Percentiles rank a stretch among this genome's conserved stretches.
Evolutionary conservation across 2,113 vertebrate genomes (phyloP).

Genomic region (Burhinus bistriatus): DNA sequence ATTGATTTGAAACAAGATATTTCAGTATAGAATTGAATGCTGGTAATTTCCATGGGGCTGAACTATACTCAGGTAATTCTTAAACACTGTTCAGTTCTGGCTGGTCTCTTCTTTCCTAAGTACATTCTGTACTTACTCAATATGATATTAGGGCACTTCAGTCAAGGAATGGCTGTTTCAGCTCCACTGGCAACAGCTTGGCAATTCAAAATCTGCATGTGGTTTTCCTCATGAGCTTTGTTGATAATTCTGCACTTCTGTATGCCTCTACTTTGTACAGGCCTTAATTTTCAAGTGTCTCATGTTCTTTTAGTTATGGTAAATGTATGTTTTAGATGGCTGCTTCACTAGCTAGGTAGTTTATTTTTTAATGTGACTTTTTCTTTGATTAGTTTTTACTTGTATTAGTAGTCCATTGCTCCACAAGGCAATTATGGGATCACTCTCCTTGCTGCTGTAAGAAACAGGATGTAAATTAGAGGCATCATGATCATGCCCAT

Average conservation of each 20-base stretch:
- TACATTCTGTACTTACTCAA: not conserved
- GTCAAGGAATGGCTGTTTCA: not conserved
- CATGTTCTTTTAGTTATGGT: not conserved
- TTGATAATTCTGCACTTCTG: not conserved
- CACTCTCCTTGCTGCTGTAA: not conserved
- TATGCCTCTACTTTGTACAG: not conserved
- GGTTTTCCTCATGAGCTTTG: not conserved
- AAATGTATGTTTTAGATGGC: not conserved
- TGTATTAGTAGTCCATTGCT: not conserved
- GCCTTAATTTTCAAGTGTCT: not conserved
- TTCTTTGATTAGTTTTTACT: not conserved
- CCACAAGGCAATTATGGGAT: not conserved
- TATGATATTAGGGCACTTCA: not conserved
- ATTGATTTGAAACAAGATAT: not conserved
- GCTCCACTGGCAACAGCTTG: not conserved
- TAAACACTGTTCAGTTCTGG: not conserved
- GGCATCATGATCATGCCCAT: not conserved
- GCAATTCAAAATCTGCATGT: not conserved
- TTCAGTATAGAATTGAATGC: not conserved
- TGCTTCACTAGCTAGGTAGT: not conserved
- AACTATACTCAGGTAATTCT: not conserved
- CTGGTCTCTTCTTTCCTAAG: not conserved
- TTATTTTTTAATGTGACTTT: not conserved
- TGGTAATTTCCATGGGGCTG: not conserved
- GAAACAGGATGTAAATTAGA: not conserved